A percentile compares a stretch with the other conserved stretches of the same genome.
These are phyloP conservation scores for Aleiodes sp. DNA, from an alignment of 1,140 invertebrate species.

Conservation along the genomic window DNA sequence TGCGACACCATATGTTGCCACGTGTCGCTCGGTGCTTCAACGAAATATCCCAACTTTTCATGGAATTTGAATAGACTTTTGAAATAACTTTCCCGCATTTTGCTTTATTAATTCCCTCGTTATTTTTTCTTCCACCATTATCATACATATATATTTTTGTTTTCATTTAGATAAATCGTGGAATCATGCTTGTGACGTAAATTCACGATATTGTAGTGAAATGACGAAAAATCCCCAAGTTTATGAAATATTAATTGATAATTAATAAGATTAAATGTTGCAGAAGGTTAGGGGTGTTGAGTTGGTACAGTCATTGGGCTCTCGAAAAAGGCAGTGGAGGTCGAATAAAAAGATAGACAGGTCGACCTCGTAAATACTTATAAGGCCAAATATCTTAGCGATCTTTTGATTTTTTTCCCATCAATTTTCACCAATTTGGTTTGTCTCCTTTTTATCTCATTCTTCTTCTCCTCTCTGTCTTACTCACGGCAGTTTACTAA, in stretches of 20 bases:
- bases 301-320: neutral
- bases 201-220: constrained; percentile 2
- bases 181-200: neutral
- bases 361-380: neutral
- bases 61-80: neutral
- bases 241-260: neutral
- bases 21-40: neutral
- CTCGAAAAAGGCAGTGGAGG: neutral
- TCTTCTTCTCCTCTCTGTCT: too few species aligned
- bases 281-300: too few species aligned
- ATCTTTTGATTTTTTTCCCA: neutral
- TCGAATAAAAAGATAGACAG: neutral
- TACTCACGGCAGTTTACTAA: neutral
- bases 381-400: neutral
- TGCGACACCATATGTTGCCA: constrained; percentile 6
- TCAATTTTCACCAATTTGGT: neutral
- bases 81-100: neutral
- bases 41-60: neutral
- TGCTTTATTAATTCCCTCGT: neutral
- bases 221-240: neutral
- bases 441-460: neutral
- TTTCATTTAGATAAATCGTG: neutral
- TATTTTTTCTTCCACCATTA: neutral
- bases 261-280: constrained; percentile 1
- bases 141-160: neutral